Conservation (phyloP, 1,140 invertebrate genomes). For the Platorchestia sp. region DNA sequence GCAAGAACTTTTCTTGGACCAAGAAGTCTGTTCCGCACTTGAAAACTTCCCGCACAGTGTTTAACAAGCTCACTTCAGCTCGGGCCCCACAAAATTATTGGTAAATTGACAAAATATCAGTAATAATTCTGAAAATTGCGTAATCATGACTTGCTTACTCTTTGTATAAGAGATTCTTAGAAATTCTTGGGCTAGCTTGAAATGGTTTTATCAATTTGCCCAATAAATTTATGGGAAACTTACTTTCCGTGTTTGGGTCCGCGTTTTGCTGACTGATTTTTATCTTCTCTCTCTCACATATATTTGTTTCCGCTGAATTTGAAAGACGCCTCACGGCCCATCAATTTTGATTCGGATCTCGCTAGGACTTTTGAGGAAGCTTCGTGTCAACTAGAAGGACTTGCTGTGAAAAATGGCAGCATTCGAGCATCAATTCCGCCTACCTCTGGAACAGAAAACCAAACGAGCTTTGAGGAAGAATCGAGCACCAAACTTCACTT, state of each 20-base stretch:
- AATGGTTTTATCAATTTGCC: too few species aligned
- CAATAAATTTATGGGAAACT: too few species aligned
- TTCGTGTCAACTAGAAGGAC: background rate
- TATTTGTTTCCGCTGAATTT: background rate
- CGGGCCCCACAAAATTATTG: background rate
- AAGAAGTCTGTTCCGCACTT: background rate
- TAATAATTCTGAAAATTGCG: background rate
- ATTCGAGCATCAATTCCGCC: background rate
- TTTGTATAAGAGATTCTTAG: too few species aligned
- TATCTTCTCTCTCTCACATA: background rate
- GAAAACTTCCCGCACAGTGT: background rate
- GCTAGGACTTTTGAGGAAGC: background rate
- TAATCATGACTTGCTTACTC: background rate
- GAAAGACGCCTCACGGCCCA: too few species aligned
- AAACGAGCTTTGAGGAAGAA: background rate
- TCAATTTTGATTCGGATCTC: background rate
- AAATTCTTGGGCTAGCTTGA: background rate
- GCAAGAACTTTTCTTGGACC: background rate
- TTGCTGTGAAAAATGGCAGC: background rate
- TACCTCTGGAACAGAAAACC: background rate
- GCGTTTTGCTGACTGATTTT: background rate
- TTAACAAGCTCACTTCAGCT: background rate
- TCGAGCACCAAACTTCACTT: background rate
- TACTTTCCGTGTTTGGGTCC: background rate
- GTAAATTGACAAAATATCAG: background rate